These are phyloP conservation scores for Rhodeus uyekii DNA, from an alignment of 2,797 vertebrate genomes.

Conservation along the genomic window DNA sequence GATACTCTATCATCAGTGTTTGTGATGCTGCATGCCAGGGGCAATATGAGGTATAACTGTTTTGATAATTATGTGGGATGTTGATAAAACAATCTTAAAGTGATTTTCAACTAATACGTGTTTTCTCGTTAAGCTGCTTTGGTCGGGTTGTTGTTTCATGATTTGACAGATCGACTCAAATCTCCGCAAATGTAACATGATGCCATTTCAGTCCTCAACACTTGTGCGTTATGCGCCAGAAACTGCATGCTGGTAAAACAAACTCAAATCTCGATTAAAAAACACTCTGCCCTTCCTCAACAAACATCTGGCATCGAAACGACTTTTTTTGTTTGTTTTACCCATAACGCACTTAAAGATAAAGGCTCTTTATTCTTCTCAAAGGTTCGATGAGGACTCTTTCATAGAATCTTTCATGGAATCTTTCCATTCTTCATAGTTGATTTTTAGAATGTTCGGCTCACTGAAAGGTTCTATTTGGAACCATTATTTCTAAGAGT, in stretches of 20 bases:
- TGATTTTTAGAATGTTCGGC: too few species aligned
- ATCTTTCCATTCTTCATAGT: too few species aligned
- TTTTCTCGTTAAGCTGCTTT: not conserved
- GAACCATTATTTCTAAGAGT: too few species aligned
- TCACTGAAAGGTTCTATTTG: too few species aligned
- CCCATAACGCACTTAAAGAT: too few species aligned
- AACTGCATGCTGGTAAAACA: not conserved
- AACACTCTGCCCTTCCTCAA: too few species aligned
- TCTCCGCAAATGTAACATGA: not conserved
- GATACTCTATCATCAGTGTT: not conserved
- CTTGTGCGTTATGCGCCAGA: too few species aligned
- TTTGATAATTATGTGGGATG: not conserved
- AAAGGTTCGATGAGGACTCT: too few species aligned
- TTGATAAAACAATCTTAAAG: not conserved
- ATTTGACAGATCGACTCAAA: not conserved
- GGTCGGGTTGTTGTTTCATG: not conserved
- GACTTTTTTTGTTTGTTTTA: too few species aligned
- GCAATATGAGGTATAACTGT: not conserved
- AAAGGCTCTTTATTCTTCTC: too few species aligned
- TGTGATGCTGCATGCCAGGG: not conserved
- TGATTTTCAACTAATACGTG: not conserved
- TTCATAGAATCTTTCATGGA: too few species aligned
- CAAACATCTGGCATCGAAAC: too few species aligned
- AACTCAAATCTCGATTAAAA: not conserved
- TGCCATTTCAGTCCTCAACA: not conserved